A percentile compares a stretch with the other conserved stretches of the same genome.
Conservation (phyloP, 2,113 vertebrate genomes). For the Laticauda laticaudata region DNA sequence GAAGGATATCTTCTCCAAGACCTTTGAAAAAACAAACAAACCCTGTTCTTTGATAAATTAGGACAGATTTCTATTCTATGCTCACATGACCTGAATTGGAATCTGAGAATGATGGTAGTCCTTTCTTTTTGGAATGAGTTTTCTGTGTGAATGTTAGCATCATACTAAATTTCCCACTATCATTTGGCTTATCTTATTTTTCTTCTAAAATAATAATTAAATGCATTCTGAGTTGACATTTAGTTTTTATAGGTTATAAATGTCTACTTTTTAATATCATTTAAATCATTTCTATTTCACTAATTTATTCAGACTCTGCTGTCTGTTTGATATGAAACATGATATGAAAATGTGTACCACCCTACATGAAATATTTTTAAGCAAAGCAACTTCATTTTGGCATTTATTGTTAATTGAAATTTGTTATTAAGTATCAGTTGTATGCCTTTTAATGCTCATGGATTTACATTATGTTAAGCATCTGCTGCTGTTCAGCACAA, state of each 20-base stretch:
- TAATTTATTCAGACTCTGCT: slow-evolving; percentile 25
- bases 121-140: slow-evolving; percentile 10
- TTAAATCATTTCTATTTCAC: slow-evolving; percentile 36
- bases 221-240: slow-evolving; percentile 20
- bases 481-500: slow-evolving; percentile 63
- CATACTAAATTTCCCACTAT: slow-evolving; percentile 8
- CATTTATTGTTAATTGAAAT: slow-evolving; percentile 74
- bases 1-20: background rate
- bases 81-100: background rate
- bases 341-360: slow-evolving; percentile 43
- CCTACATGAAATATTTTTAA: slow-evolving; percentile 51
- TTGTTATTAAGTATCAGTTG: slow-evolving; percentile 56
- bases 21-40: background rate
- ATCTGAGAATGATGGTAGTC: background rate
- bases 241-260: slow-evolving; percentile 58
- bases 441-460: slow-evolving; percentile 56
- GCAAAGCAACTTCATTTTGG: slow-evolving; percentile 61
- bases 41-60: background rate
- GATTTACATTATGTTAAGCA: slow-evolving; percentile 71
- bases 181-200: slow-evolving; percentile 32
- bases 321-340: slow-evolving; percentile 42
- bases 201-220: slow-evolving; percentile 48
- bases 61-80: background rate
- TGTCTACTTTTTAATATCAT: slow-evolving; percentile 50
- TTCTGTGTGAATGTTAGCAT: slow-evolving; percentile 23